A percentile compares a stretch with the other conserved stretches of the same genome.
These are phyloP conservation scores for Caligus rogercresseyi DNA, from an alignment of 1,140 invertebrate genomes.

Conservation along the genomic window DNA sequence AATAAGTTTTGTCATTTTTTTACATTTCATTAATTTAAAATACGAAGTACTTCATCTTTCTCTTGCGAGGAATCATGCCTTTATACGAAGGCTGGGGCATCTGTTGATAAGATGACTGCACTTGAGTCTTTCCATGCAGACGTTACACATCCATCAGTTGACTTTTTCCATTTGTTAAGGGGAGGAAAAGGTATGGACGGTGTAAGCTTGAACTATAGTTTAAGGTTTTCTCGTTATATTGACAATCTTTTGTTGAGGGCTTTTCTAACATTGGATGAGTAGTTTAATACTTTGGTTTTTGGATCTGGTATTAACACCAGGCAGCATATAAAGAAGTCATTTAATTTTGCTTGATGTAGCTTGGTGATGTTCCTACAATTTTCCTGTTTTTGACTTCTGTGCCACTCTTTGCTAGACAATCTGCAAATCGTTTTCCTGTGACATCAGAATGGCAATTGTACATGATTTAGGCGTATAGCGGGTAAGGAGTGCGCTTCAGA, in stretches of 20 bases:
- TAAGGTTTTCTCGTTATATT: background rate
- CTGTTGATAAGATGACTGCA: background rate
- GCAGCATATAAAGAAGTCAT: background rate
- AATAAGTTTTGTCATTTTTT: background rate
- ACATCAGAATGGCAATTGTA: background rate
- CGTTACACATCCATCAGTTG: background rate
- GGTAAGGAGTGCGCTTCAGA: too few relatives aligned
- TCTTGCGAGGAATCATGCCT: background rate
- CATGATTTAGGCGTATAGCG: too few relatives aligned
- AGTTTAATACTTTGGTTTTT: background rate
- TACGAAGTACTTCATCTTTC: background rate
- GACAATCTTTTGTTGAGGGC: background rate
- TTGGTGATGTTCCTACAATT: background rate
- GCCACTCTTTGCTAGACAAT: background rate
- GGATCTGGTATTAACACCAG: too few relatives aligned
- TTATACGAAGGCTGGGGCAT: background rate
- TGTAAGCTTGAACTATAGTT: background rate
- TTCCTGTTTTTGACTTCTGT: background rate
- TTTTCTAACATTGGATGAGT: background rate
- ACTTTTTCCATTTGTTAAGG: background rate
- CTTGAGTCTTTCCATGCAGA: background rate
- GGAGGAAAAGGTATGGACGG: too few relatives aligned
- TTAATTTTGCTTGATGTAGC: background rate
- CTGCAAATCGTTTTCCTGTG: background rate
- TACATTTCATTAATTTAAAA: background rate